Evolutionary conservation across 2,888 invertebrate species (phyloP), one percentile per base, ranked within the genome.

Genomic region (Ramazzottius varieornatus): DNA sequence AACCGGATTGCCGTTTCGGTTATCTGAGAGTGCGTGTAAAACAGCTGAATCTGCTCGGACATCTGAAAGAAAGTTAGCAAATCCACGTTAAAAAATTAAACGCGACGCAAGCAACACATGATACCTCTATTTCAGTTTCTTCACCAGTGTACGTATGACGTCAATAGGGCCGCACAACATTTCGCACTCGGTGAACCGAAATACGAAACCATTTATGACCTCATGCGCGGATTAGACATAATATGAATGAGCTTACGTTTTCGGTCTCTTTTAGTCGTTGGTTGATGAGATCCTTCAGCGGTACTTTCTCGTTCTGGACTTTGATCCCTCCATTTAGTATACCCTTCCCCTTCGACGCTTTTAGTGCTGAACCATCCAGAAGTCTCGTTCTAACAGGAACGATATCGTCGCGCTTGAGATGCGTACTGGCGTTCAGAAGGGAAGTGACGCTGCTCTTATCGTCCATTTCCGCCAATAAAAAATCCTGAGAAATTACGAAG

Each of bases 1-100:
- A 90, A 74, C 65, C 88, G 79, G 1, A 80, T 77, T 20, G 85
- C 85, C 32, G 86, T 74, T 70, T 90, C 88, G 74, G 83, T 83
- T 34, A 89, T 74, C 68, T 79, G 80, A 1, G 84, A 83, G 33
- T 73, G 73, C 54, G 82, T 74, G 73, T 86, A 80, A 29, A 88
- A 73, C 32, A 77, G 65, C 64, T 77, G 73, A 72, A 89, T 84
- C 77, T 88, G 87, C 33, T 84, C 79, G 0, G 85, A 83, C 69
- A 80, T 69, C 81, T 78, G 68, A 72, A 70, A 70, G 70, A 71
- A 67, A 33, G n/a, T n/a, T n/a, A 64, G n/a, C 63, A 63, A 20
- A 46, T 63, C 32, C 46, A 64, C 20, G 1, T 63, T 63, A 63
- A n/a, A 8, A 63, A n/a, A n/a, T n/a, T 32, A 32, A n/a, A 32